These are phyloP conservation scores for Colletes collaris DNA, from an alignment of 2,888 invertebrate genomes.

Conservation along the genomic window DNA sequence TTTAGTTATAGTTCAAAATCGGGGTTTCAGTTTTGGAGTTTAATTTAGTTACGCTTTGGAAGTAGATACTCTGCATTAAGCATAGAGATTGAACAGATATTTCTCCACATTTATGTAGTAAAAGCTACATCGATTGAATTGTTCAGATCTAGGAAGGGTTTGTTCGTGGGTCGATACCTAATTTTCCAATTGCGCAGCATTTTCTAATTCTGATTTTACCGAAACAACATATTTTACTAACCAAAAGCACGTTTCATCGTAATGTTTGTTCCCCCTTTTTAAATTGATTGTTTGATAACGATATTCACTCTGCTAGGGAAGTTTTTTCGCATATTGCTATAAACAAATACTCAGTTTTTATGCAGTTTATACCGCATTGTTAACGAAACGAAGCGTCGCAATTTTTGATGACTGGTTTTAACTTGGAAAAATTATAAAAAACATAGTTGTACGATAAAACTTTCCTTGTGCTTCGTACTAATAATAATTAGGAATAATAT, in stretches of 20 bases:
- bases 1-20: conserved; percentile 23
- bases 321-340: too few relatives aligned
- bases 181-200: conserved; percentile 6
- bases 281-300: not conserved
- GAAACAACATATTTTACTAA: conserved; percentile 4
- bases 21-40: not conserved
- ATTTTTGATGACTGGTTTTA: too few relatives aligned
- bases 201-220: conserved; percentile 23
- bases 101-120: conserved; percentile 29
- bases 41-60: conserved; percentile 10
- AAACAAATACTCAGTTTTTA: too few relatives aligned
- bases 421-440: too few relatives aligned
- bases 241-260: not conserved
- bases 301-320: too few relatives aligned
- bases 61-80: conserved; percentile 14
- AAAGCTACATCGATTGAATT: conserved; percentile 30
- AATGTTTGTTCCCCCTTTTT: not conserved
- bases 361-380: too few relatives aligned
- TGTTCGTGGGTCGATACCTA: conserved; percentile 8
- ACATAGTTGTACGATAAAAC: too few relatives aligned
- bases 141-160: conserved; percentile 12
- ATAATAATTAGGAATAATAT: not conserved
- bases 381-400: too few relatives aligned
- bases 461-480: too few relatives aligned
- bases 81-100: conserved; percentile 5